Evolutionary conservation across 2,113 vertebrate species (phyloP), one percentile per base, ranked within the genome.

Genomic region (Barbus barbus): DNA sequence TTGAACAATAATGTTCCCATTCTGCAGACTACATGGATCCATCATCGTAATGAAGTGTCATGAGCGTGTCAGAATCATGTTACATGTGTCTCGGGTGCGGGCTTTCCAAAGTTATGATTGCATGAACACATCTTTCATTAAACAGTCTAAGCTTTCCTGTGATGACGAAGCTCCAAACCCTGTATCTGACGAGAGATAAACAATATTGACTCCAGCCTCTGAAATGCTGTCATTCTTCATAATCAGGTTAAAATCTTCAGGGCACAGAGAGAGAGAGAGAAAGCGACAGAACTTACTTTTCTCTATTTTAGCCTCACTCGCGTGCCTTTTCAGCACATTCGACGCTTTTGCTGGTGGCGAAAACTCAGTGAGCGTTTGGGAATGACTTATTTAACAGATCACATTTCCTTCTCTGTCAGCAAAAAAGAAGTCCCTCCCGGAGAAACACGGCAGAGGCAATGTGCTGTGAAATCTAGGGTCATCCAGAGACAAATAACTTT

Each of bases 371-470:
- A 56, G 83, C 63, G 67, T 78, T 73, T 81, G 88, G 81, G 85
- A 86, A 85, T 83, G 85, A 85, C 88, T 89, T 88, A 86, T 89
- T 89, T 89, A 88, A 89, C 80, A 89, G 88, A 89, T 86, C 87
- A 82, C 86, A 81, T 85, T 86, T 83, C 83, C 74, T 61, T 78
- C 46, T 81, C 84, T 60, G 85, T 90, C 89, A 90, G 87, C 89
- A 84, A 82, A 90, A 79, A 84, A 84, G 67, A 56, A 44, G 83
- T 78, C 85, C 58, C 76, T 85, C 41, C 63, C 16, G 14, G 31
- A 41, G 78, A 75, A 72, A 86, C 63, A 75, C 12, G 20, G 79
- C 74, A 18, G 69, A 87, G 65, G 58, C 85, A 78, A 81, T 78
- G 85, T 81, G 38, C 81, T 87, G 85, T 83, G 85, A 86, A 90